Evolutionary conservation across 2,797 vertebrate species (phyloP).

Genomic region (Hozukius guyotensis): DNA sequence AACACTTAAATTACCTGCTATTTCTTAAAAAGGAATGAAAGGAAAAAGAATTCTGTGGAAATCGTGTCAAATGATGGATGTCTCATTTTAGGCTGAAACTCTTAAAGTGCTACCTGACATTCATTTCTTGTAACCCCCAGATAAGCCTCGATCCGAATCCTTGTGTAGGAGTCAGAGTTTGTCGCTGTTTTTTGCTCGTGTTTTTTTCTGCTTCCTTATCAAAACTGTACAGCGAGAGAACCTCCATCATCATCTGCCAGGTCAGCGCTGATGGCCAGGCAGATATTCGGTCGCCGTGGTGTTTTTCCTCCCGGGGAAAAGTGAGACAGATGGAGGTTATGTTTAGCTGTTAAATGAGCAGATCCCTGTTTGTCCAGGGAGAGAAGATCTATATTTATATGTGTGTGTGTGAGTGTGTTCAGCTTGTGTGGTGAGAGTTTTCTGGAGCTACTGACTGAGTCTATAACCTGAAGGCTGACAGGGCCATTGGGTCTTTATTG

Average conservation of each 20-base stretch:
- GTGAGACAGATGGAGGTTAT: neutral
- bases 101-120: constrained; percentile 17
- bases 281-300: neutral
- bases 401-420: neutral
- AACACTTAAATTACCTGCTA: neutral
- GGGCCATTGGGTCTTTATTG: neutral
- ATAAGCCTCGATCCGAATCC: neutral
- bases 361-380: constrained; percentile 14
- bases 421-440: neutral
- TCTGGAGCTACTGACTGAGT: neutral
- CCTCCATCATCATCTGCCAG: constrained; percentile 14
- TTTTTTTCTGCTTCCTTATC: constrained; percentile 24
- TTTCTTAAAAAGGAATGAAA: neutral
- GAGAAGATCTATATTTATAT: constrained; percentile 1
- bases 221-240: neutral
- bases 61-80: neutral
- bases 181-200: neutral
- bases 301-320: constrained; percentile 3
- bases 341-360: constrained; percentile 40
- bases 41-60: neutral
- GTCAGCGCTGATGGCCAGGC: constrained; percentile 3
- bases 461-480: constrained; percentile 5
- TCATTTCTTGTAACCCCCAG: neutral
- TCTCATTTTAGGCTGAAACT: neutral
- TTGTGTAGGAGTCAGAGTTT: constrained; percentile 8